Evolutionary conservation across 2,888 invertebrate genomes (phyloP).

Genomic region (Auanema freiburgensis): DNA sequence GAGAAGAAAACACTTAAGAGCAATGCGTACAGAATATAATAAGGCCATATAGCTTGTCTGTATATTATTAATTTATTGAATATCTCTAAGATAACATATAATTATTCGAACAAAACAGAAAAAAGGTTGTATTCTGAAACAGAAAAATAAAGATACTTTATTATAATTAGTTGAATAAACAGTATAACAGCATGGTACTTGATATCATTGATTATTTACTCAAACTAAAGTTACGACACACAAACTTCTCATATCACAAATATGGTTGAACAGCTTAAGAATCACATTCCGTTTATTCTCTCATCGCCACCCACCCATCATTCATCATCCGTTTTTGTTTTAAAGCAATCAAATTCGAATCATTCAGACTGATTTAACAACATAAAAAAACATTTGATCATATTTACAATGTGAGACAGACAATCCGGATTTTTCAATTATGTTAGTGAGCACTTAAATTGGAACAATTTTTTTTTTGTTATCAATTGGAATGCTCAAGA

Average conservation of each 20-base stretch:
- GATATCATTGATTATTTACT: not conserved
- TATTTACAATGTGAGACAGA: no score
- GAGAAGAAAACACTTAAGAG: conserved; percentile 19
- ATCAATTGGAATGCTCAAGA: not conserved
- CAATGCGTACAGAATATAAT: not conserved
- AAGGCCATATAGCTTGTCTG: not conserved
- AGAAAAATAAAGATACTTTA: not conserved
- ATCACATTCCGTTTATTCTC: not conserved
- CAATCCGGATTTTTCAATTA: no score
- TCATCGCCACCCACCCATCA: no score
- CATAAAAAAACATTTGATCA: not conserved
- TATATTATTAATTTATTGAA: not conserved
- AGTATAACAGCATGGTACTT: conserved; percentile 1
- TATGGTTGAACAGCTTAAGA: not conserved
- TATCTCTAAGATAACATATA: no score
- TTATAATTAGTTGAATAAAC: no score
- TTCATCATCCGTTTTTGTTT: not conserved
- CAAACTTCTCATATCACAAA: no score
- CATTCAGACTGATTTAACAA: not conserved
- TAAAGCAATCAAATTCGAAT: not conserved
- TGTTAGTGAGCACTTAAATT: no score
- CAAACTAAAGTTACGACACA: no score
- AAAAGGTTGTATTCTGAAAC: no score
- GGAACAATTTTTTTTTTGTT: not conserved
- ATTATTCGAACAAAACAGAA: no score